A percentile compares a stretch with the other conserved stretches of the same genome.
Conservation (phyloP, 2,113 vertebrate genomes). For the Tragelaphus strepsiceros region DNA sequence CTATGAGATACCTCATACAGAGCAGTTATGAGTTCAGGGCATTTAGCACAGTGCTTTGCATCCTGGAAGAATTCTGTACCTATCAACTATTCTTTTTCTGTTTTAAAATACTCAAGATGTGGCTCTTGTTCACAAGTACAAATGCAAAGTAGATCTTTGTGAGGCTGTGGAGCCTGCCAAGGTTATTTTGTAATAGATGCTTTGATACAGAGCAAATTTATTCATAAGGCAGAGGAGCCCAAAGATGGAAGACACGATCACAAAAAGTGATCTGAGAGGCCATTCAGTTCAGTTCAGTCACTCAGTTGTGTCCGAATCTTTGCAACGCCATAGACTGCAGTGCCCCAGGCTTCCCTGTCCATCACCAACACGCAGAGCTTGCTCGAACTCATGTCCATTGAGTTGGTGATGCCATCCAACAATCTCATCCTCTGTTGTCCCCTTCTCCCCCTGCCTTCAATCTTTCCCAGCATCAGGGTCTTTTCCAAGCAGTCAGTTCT, state of each 20-base stretch:
- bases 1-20: neutral
- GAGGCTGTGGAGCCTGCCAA: neutral
- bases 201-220: slow-evolving; percentile 16
- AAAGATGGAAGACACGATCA: neutral
- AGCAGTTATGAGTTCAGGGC: neutral
- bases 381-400: neutral
- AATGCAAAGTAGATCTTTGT: neutral
- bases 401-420: neutral
- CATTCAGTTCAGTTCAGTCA: neutral
- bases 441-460: neutral
- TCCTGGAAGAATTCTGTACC: neutral
- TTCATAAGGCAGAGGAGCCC: neutral
- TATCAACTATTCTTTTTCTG: neutral
- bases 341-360: neutral
- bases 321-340: neutral
- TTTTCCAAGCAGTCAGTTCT: neutral
- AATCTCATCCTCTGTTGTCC: neutral
- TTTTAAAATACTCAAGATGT: neutral
- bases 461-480: neutral
- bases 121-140: neutral
- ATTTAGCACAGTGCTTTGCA: neutral
- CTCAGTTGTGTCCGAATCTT: neutral
- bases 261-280: neutral
- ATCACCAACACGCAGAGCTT: neutral
- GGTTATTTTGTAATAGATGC: slow-evolving; percentile 2